Base-by-base conservation (phyloP, 2,888 invertebrate genomes). In the Trilocha varians region DNA sequence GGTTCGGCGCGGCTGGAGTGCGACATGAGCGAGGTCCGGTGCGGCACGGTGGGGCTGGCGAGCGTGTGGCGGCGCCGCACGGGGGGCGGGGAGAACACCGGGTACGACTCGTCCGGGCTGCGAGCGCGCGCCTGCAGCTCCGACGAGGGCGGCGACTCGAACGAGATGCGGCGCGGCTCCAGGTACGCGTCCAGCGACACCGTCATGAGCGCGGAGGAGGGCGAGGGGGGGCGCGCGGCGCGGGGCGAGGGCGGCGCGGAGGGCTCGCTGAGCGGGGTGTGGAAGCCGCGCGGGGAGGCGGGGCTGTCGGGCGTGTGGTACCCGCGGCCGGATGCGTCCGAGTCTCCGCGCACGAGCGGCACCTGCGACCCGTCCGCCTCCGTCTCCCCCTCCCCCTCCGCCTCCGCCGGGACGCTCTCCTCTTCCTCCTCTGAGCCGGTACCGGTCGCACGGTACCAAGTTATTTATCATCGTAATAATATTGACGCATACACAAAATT, bases 151-250 rank as follows among this genome's bases (percentile, higher is more conserved):
- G 93, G 92, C 5, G 93, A 93, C 57, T 91, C 91, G 72, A 94
- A 91, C 0, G 94, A 95, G 55, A 95, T 91, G 38, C 94, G 88
- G 16, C 92, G 91, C 0, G 94, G 93, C 60, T 96, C 96, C 50
- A 96, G 85, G 63, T 95, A 96, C 15, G 92, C 95, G 53, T 96
- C 96, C 18, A 95, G 88, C 2, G 94, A 93, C 5, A 93, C 91
- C 2, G 95, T 94, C 88, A 93, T 91, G 5, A 93, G 88, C 1
- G 94, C 95, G 0, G 95, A 95, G 46, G 93, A 94, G 0, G 95
- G 95, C 0, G 95, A 93, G 0, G 93, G 92, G 0, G 92, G 90
- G 13, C 75, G 64, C 14, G 73, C 47, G 65, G 65, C 72, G 62
- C 77, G 49, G 59, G 87, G 90, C 18, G 83, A 71, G 8, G 78